Base-by-base conservation (phyloP, 2,888 invertebrate species). In the Sturmia bella region DNA sequence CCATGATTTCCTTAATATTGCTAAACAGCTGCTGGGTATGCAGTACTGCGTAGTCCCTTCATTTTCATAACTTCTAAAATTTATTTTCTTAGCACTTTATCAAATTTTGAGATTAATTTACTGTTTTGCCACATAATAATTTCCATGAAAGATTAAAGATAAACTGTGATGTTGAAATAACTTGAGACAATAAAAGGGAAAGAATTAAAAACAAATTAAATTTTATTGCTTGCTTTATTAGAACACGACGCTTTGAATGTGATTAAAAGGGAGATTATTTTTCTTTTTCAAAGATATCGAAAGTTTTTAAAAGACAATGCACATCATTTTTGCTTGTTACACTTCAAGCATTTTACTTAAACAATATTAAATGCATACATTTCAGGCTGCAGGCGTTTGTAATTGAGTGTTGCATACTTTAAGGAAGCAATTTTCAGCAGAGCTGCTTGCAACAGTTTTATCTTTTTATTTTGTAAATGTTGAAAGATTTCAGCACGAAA, bases 131-230 rank as follows among this genome's bases (percentile, higher is more conserved):
- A 50, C 48, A 64, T 37, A 64, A 52, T 37, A 52, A 52, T 52
- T 52, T 24, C 12, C 24, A 39, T 41, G 41, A 24, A 52, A 52
- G 15, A 41, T 66, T 24, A 17, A 43, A 56, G 24, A 50, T 59
- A 52, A 52, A 72, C 13, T 19, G 43, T 41, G 7, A 24, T 59
- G 50, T 17, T 52, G 17, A 41, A 61, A 72, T 59, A 52, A 61
- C 32, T 32, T n/a, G 11, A 61, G 27, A 52, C 50, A 72, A 52
- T 63, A 32, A 45, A 21, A 32, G 11, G n/a, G 24, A 17, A 61
- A 43, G n/a, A 68, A 59, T 76, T 61, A 59, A 59, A 59, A 76
- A 52, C 9, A 68, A 76, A 59, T 68, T 76, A 76, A 68, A 76
- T 32, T 59, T 56, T 39, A 48, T 64, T 74, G 48, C 48, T 39